phyloP scores from a whole-genome alignment of 2,113 vertebrate species.

The Osmerus eperlanus region DNA sequence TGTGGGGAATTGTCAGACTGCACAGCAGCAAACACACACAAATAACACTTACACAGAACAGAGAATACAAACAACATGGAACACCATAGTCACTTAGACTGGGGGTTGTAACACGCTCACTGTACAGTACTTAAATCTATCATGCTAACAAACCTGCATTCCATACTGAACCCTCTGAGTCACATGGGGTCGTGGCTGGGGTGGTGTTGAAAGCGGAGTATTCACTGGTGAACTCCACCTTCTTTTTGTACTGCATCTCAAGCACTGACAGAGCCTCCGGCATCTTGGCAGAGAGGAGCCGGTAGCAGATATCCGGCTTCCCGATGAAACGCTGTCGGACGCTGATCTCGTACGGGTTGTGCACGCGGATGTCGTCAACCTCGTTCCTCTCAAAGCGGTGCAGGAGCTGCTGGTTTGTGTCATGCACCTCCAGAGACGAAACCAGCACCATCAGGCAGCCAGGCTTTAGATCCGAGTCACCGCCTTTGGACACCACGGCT shows the following conservation, averaged over 20 bases:
- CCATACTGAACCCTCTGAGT: constrained; percentile 61
- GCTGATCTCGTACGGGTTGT: constrained; percentile 83
- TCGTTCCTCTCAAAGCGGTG: constrained; percentile 82
- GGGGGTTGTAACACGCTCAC: neutral
- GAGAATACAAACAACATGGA: neutral
- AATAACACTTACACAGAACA: neutral
- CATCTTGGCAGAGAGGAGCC: constrained; percentile 86
- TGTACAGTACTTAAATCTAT: constrained; percentile 4
- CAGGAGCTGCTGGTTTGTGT: constrained; percentile 70
- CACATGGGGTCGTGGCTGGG: constrained; percentile 60
- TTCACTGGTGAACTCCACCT: constrained; percentile 78
- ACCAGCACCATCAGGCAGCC: constrained; percentile 76
- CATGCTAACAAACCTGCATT: constrained; percentile 68
- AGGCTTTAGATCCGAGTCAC: constrained; percentile 71
- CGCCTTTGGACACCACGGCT: constrained; percentile 74
- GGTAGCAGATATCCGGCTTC: constrained; percentile 79
- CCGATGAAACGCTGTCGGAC: constrained; percentile 88
- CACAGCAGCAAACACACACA: neutral
- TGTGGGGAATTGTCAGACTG: too few relatives aligned
- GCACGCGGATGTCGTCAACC: constrained; percentile 83
- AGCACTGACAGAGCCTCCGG: constrained; percentile 76
- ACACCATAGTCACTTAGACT: neutral
- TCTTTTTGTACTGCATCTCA: constrained; percentile 82
- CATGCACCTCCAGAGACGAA: constrained; percentile 81
- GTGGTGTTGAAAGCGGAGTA: constrained; percentile 65